Evolutionary conservation across 2,888 invertebrate genomes (phyloP), one percentile per base, ranked within the genome.

Genomic region (Napeogenes sylphis): DNA sequence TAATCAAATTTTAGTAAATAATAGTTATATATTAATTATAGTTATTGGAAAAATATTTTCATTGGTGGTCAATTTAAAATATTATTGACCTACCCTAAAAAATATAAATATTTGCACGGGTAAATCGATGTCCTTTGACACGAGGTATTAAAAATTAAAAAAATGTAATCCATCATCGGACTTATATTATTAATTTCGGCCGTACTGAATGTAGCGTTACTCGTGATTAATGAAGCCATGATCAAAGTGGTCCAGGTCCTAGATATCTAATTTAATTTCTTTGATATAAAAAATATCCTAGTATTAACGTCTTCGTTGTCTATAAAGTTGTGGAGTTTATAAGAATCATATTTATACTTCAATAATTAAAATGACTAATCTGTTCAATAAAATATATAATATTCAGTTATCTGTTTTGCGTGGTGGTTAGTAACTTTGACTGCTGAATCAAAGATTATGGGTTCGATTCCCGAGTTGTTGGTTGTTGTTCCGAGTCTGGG

Each of bases 201-300:
- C 61, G 61, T 47, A 54, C 35, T 61, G 59, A 64, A 64, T 62
- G 60, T 62, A 59, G 13, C 53, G 45, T 68, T 68, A 69, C 68
- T 14, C 53, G 54, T 68, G 69, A 69, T 69, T 66, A 69, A 69
- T 69, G 64, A 58, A 45, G 42, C 61, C 61, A 58, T 64, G 66
- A 69, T 66, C 58, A 59, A 51, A 54, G 61, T 64, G 66, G 66
- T 63, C 63, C 63, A 69, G 68, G 30, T 51, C 51, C 30, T 30
- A 51, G 30, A 51, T 30, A 42, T 10, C 42, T 42, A 56, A 21
- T 46, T 45, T n/a, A 30, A 51, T 6, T 30, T 51, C 30, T 30
- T 51, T 51, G 51, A 30, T 51, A 51, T 51, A 4, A 51, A 51
- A 3, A 12, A 51, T 51, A 10, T 30, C 21, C 8, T 51, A 14